Conservation (phyloP, 2,888 invertebrate species). For the Plemyria rubiginata region DNA sequence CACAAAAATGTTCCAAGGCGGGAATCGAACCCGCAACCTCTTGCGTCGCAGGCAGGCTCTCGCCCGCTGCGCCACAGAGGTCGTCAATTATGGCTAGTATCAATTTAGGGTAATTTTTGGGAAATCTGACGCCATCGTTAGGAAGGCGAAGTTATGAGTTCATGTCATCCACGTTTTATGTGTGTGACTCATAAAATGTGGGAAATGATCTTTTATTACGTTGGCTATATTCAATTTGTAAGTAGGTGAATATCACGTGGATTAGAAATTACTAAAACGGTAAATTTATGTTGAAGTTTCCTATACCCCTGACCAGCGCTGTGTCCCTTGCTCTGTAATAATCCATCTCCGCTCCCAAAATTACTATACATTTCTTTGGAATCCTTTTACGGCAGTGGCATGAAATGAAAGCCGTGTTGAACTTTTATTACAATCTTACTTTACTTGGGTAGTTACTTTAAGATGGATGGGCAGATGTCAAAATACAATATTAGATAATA, state of each 20-base stretch:
- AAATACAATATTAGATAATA: constrained; percentile 53
- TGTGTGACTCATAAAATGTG: not conserved
- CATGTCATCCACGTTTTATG: too few species aligned
- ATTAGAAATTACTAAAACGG: constrained; percentile 24
- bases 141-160: constrained; percentile 20
- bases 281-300: constrained; percentile 30
- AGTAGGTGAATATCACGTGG: constrained; percentile 5
- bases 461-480: constrained; percentile 55
- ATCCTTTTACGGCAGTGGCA: constrained; percentile 51
- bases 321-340: constrained; percentile 43
- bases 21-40: too few species aligned
- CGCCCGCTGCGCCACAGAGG: too few species aligned
- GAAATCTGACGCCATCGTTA: constrained; percentile 34
- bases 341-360: constrained; percentile 49
- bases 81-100: constrained; percentile 31
- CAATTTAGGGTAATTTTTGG: constrained; percentile 28
- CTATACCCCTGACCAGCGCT: constrained; percentile 36
- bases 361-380: constrained; percentile 54
- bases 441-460: constrained; percentile 21
- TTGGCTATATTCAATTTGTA: constrained; percentile 13
- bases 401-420: constrained; percentile 53
- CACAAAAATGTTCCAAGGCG: too few species aligned
- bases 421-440: constrained; percentile 51
- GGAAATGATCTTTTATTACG: constrained; percentile 4
- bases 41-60: too few species aligned